Conservation (phyloP, 2,888 invertebrate genomes). For the Steinernema hermaphroditum region DNA sequence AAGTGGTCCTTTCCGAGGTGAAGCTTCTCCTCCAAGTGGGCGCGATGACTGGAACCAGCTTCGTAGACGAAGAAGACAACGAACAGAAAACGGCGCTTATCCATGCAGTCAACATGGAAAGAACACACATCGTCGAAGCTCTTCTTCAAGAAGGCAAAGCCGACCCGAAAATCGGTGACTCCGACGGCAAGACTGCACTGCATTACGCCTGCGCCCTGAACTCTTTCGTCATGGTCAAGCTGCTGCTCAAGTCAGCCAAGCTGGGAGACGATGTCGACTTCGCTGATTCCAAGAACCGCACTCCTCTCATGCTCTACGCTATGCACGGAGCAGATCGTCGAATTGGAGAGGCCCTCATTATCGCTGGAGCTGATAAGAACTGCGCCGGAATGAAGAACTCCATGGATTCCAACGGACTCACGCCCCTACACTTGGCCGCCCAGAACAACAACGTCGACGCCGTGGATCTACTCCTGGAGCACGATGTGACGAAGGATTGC, state of each 20-base stretch:
- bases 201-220: slow-evolving; percentile 6
- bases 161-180: background rate
- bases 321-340: background rate
- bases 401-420: background rate
- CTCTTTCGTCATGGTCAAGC: background rate
- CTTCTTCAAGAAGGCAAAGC: background rate
- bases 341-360: background rate
- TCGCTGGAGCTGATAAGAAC: slow-evolving; percentile 6
- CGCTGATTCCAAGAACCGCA: slow-evolving; percentile 10
- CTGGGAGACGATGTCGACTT: background rate
- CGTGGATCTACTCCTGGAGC: background rate
- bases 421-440: background rate
- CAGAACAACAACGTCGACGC: background rate
- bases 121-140: background rate
- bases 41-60: background rate
- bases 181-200: background rate
- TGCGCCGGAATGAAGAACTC: background rate
- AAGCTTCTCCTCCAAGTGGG: background rate
- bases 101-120: background rate
- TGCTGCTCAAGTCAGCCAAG: background rate
- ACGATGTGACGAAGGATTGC: background rate
- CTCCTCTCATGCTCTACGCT: background rate
- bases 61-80: background rate
- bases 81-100: background rate
- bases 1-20: background rate